Evolutionary conservation across 2,797 vertebrate species (phyloP), one percentile per base, ranked within the genome.

Genomic region (Cetoscarus ocellatus): DNA sequence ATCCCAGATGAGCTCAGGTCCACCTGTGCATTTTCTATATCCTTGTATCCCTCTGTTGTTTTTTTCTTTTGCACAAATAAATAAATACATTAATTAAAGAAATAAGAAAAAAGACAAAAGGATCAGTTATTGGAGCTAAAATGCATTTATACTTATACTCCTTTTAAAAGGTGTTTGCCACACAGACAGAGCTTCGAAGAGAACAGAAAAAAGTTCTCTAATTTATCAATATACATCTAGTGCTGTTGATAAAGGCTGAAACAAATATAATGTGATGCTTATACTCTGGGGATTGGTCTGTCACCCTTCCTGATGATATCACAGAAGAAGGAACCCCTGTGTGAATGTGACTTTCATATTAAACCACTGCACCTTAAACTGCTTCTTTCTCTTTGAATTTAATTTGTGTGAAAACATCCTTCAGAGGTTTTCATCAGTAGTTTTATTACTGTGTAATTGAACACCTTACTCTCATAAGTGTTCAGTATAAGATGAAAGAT

Each of bases 351-450:
- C 59, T 53, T 49, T 60, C 43, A 42, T 68, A 27, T 27, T 40
- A 13, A 42, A 40, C 59, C 53, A 59, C 8, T 7, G 40, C 17
- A 47, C 52, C n/a, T 63, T 13, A 64, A 61, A 45, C 49, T 27
- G n/a, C 58, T 1, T 18, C 35, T 6, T 17, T 50, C 19, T 9
- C 45, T 48, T 6, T 45, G 18, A 18, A 50, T 17, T 18, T 9
- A 45, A 15, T 45, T n/a, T 3, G 44, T 27, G 11, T 27, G 48
- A 2, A 49, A 11, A 49, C 4, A 58, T 27, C 42, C 3, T 18
- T 34, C n/a, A 9, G 27, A 17, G 15, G 44, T 43, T 44, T 35
- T 49, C 1, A 19, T 59, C 6, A 42, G 10, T 18, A n/a, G 14
- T 55, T 42, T 40, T 44, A 39, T 55, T 3, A 18, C 36, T 7